Percentiles rank a stretch among this genome's conserved stretches.
These are phyloP conservation scores for Nothocercus nigrocapillus DNA, from an alignment of 2,113 vertebrate genomes.

Conservation along the genomic window DNA sequence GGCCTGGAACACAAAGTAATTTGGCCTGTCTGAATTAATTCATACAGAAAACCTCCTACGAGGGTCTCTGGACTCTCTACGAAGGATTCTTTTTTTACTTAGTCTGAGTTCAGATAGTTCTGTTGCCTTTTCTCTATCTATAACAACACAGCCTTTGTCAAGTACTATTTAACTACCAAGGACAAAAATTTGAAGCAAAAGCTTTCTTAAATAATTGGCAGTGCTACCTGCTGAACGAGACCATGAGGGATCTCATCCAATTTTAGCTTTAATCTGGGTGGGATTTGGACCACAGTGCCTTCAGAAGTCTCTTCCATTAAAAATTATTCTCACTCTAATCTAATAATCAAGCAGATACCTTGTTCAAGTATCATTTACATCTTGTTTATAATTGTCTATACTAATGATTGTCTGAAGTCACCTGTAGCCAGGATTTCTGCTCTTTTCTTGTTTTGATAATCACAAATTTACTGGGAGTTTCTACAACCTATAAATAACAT, in stretches of 20 bases:
- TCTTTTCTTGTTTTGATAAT: not conserved
- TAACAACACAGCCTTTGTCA: not conserved
- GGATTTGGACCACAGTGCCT: not conserved
- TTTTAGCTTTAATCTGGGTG: not conserved
- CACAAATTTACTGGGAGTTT: not conserved
- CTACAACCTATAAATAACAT: not conserved
- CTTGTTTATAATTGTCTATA: not conserved
- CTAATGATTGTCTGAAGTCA: not conserved
- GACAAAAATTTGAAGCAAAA: not conserved
- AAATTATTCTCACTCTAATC: not conserved
- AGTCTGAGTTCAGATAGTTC: not conserved
- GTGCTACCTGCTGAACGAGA: not conserved
- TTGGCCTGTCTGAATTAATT: not conserved
- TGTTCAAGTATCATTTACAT: not conserved
- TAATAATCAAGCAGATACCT: not conserved
- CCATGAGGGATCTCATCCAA: not conserved
- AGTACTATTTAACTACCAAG: accelerated
- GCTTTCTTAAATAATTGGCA: not conserved
- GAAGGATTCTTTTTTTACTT: not conserved
- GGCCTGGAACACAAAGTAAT: not conserved
- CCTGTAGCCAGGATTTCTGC: not conserved
- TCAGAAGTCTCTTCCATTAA: not conserved
- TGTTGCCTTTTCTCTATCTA: not conserved
- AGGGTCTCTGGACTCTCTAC: not conserved
- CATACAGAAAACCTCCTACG: not conserved